Evolutionary conservation across 2,797 vertebrate genomes (phyloP), one percentile per base, ranked within the genome.

Genomic region (Enoplosus armatus): DNA sequence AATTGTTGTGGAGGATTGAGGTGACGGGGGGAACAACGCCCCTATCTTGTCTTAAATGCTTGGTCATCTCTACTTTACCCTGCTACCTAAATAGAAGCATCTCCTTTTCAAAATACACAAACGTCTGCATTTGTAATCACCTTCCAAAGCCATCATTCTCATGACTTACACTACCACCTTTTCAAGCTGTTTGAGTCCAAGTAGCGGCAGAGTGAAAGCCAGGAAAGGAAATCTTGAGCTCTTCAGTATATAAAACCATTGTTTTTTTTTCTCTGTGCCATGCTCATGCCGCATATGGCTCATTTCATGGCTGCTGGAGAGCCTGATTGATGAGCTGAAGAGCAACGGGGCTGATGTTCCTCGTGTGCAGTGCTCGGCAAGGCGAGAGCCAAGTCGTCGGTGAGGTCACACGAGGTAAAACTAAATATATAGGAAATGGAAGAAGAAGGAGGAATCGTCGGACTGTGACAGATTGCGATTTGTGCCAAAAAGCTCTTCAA

Each of bases 291-390:
- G 51, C 90, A 85, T 70, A 72, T 66, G 86, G 72, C 83, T 89
- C 82, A 89, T 92, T 93, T 92, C 89, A 91, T 87, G 89, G 87
- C 77, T 90, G 85, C 80, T 72, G 82, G 75, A 85, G 86, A 81
- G 58, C 82, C 84, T 79, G 90, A 93, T 92, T 92, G 89, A 93
- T 90, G 85, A 72, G 63, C 78, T 65, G 64, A 82, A 54, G 75
- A 82, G 67, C 39, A 39, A 54, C 43, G 1, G 59, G 62, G 73
- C 74, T 74, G 82, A 54, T 61, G 77, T 63, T 79, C 63, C 75
- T 75, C 72, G 37, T 60, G 59, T 72, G n/a, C 68, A 59, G 53
- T 9, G 24, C 64, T 70, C 47, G 37, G 71, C 56, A 31, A 72
- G 50, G 56, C 9, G 15, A 31, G 59, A 75, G 74, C 47, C 45